A percentile compares a stretch with the other conserved stretches of the same genome.
Evolutionary conservation across 1,140 invertebrate species (phyloP).

Genomic region (Cydia amplana): DNA sequence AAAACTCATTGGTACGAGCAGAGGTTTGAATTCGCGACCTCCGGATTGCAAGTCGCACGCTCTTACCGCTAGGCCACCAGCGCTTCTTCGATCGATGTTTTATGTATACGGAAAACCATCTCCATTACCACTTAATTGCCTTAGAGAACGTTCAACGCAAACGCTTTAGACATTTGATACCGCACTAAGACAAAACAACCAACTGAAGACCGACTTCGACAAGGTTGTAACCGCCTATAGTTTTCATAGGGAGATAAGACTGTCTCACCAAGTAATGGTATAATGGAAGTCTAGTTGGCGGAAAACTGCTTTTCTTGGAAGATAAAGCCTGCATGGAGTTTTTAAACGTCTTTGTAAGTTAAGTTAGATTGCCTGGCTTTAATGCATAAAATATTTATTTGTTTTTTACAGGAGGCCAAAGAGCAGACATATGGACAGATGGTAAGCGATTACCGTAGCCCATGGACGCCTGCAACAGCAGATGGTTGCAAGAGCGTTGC

Average conservation of each 20-base stretch:
- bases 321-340: not conserved
- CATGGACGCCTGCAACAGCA: too few relatives aligned
- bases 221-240: not conserved
- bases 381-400: not conserved
- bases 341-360: not conserved
- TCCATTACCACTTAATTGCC: not conserved
- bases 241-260: not conserved
- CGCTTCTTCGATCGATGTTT: too few relatives aligned
- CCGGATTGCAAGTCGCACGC: too few relatives aligned
- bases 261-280: not conserved
- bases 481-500: too few relatives aligned
- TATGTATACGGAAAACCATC: not conserved
- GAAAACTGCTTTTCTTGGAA: not conserved
- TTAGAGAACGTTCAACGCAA: not conserved
- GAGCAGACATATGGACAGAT: too few relatives aligned
- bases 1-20: too few relatives aligned
- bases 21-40: too few relatives aligned
- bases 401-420: not conserved
- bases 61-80: too few relatives aligned
- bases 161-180: not conserved
- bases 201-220: not conserved
- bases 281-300: not conserved
- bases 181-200: not conserved
- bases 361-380: not conserved
- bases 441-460: too few relatives aligned